Evolutionary conservation across 2,797 vertebrate genomes (phyloP), one percentile per base, ranked within the genome.

Genomic region (Caiman crocodilus): DNA sequence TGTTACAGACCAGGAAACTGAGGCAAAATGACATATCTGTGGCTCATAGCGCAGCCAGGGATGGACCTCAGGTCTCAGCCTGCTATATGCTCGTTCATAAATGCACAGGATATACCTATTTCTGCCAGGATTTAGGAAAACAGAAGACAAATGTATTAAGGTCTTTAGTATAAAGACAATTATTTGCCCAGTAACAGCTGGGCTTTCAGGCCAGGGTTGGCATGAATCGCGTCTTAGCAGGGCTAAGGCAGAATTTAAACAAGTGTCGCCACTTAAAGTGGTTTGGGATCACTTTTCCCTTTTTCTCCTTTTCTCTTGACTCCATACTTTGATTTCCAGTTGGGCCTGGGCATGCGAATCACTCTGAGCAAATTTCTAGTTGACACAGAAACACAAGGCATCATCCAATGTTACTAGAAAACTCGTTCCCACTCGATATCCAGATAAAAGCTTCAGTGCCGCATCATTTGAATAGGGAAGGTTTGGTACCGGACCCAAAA

Each of bases 381-480:
- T 74, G 82, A 92, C 58, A 56, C 64, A 92, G 85, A 89, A 74
- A 21, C 82, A 89, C 64, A 90, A 89, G 23, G 60, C 84, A 56
- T n/a, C 64, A 89, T 73, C 42, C 89, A 91, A 87, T 0, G 0
- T 74, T 76, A 80, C 32, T 35, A 59, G 77, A n/a, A 17, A 84
- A 84, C 85, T 85, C 21, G 80, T 95, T 56, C 69, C 82, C 67
- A 32, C 3, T 60, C 64, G 73, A 60, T 12, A 90, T 63, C 3
- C 4, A 76, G 91, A 57, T 35, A 91, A 76, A 32, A 85, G 76
- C 69, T 85, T 25, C 79, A 76, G 60, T 23, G 16, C 14, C 30
- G 73, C 42, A 28, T 76, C 67, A 86, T 87, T 88, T 69, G 56
- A 82, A 80, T 78, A 69, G 60, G 58, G 78, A 84, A 73, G 63